Evolutionary conservation across 2,888 invertebrate species (phyloP).

Genomic region (Limnephilus lunatus): DNA sequence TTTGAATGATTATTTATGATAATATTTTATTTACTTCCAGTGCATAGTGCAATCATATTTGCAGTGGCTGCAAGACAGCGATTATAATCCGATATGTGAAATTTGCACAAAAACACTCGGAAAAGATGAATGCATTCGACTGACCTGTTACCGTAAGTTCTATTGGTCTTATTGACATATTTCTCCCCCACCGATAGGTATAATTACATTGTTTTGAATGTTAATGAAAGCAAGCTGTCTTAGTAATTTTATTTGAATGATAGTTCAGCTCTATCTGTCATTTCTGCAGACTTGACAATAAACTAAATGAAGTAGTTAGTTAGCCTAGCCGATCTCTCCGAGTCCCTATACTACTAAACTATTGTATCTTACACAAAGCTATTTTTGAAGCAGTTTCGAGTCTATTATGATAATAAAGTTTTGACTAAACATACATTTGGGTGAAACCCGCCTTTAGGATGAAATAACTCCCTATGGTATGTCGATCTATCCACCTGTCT

Average conservation of each 20-base stretch:
- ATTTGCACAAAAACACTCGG: slow-evolving; percentile 90
- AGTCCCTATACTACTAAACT: too few relatives aligned
- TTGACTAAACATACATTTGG: neutral
- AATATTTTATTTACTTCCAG: slow-evolving; percentile 77
- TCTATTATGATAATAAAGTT: slow-evolving; percentile 26
- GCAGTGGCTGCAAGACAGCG: slow-evolving; percentile 98
- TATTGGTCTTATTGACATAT: neutral
- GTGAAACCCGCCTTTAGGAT: neutral
- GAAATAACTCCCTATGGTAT: neutral
- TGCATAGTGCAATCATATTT: slow-evolving; percentile 99
- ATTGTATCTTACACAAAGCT: too few relatives aligned
- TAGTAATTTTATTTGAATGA: neutral
- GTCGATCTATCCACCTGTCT: neutral
- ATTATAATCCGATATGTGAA: slow-evolving; percentile 95
- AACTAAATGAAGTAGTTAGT: neutral
- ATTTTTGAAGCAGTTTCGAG: too few relatives aligned
- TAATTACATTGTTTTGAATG: neutral
- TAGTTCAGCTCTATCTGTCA: neutral
- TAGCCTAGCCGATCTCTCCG: too few relatives aligned
- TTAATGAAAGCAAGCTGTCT: neutral
- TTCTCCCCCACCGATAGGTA: neutral
- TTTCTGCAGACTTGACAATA: neutral
- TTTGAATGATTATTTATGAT: slow-evolving; percentile 30
- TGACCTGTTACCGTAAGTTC: slow-evolving; percentile 95
- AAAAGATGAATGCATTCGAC: slow-evolving; percentile 89